Evolutionary conservation across 2,113 vertebrate genomes (phyloP).

Genomic region (Corythornis vintsioides): DNA sequence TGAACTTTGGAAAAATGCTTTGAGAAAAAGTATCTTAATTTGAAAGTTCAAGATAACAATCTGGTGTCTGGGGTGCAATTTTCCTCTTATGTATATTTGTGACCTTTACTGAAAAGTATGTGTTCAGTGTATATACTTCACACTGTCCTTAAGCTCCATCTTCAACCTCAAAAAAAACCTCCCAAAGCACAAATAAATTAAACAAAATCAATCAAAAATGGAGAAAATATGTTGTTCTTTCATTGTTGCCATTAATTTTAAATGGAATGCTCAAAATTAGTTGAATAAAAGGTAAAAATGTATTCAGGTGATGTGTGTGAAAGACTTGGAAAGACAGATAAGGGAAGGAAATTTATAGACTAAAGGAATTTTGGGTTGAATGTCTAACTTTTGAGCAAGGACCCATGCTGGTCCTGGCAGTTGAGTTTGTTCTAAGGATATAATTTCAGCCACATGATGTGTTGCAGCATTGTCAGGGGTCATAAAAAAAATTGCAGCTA

Average conservation of each 20-base stretch:
- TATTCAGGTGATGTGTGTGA: not conserved
- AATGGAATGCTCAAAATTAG: not conserved
- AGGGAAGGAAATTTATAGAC: not conserved
- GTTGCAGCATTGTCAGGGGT: not conserved
- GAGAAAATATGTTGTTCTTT: not conserved
- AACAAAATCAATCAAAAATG: not conserved
- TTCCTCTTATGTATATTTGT: not conserved
- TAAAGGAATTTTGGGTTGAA: not conserved
- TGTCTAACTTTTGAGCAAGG: not conserved
- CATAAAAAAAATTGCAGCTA: not conserved
- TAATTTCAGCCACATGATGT: not conserved
- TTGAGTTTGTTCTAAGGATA: not conserved
- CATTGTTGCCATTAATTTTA: not conserved
- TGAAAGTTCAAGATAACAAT: not conserved
- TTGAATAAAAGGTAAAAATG: not conserved
- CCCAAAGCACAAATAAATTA: not conserved
- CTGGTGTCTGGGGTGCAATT: not conserved
- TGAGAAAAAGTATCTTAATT: not conserved
- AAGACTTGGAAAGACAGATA: not conserved
- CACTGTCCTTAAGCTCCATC: rapidly evolving
- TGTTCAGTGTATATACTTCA: rapidly evolving
- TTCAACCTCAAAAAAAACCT: not conserved
- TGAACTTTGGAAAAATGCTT: conserved; percentile 20
- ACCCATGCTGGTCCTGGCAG: not conserved
- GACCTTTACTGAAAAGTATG: not conserved